These are phyloP conservation scores for Gymnoscopelus braueri DNA, from an alignment of 2,797 vertebrate species.

Conservation along the genomic window DNA sequence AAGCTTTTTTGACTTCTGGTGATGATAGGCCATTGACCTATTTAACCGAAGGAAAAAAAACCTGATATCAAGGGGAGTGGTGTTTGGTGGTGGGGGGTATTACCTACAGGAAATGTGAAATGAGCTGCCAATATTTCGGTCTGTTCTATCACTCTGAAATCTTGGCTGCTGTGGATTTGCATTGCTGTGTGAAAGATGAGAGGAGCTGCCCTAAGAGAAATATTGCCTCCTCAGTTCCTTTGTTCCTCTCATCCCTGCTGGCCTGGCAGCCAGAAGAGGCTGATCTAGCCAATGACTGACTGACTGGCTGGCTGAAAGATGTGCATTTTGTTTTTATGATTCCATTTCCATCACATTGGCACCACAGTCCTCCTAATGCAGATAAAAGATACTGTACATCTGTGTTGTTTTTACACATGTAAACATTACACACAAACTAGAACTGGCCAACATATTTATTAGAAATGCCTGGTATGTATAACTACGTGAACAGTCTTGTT, in stretches of 20 bases:
- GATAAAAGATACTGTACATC: constrained; percentile 4
- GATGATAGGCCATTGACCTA: background rate
- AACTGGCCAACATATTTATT: background rate
- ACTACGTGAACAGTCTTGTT: background rate
- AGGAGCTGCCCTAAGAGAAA: constrained; percentile 52
- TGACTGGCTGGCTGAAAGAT: constrained; percentile 43
- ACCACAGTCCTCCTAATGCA: constrained; percentile 29
- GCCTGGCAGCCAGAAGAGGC: constrained; percentile 12
- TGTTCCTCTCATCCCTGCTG: constrained; percentile 55
- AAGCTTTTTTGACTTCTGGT: constrained; percentile 1
- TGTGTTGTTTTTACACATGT: no score
- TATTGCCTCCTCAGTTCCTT: constrained; percentile 63
- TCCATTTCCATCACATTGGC: constrained; percentile 12
- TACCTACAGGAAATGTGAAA: constrained; percentile 39
- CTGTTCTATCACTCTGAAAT: constrained; percentile 31
- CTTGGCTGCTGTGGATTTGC: constrained; percentile 42
- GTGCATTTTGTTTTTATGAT: constrained; percentile 35
- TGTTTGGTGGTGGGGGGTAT: constrained; percentile 2
- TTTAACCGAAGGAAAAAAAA: constrained; percentile 20
- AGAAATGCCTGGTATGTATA: background rate
- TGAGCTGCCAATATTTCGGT: constrained; percentile 6
- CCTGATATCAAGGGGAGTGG: background rate
- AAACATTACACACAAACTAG: no score
- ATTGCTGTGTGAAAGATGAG: constrained; percentile 64
- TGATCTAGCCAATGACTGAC: background rate